These are phyloP conservation scores for Hystrix cristata DNA, from an alignment of 2,113 vertebrate species.

Conservation along the genomic window DNA sequence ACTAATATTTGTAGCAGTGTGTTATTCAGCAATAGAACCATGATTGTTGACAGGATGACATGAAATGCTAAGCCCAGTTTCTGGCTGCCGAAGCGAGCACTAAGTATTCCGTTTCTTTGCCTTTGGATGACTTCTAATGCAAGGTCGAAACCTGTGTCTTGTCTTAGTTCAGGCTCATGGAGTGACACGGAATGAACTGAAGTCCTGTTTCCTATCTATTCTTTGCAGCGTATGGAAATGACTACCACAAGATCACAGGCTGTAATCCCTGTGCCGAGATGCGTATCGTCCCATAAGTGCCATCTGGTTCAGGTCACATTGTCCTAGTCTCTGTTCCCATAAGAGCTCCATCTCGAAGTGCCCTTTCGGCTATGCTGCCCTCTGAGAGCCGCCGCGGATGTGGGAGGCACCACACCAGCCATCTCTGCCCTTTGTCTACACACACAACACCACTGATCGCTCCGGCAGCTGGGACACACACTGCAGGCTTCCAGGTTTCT, in stretches of 20 bases:
- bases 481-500: neutral
- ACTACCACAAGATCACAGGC: neutral
- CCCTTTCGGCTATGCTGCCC: neutral
- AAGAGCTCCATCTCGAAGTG: neutral
- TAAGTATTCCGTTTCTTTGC: neutral
- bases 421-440: neutral
- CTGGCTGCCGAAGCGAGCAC: neutral
- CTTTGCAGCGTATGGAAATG: neutral
- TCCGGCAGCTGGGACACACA: too few relatives aligned
- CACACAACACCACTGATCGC: rapidly evolving
- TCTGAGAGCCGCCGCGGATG: neutral
- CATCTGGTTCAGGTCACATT: neutral
- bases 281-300: too few relatives aligned
- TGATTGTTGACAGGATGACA: neutral
- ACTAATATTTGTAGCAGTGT: neutral
- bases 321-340: neutral
- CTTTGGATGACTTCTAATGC: neutral
- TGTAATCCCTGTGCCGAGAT: too few relatives aligned
- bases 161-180: neutral
- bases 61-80: neutral
- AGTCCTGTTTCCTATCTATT: neutral
- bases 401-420: neutral
- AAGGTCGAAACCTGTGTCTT: constrained; percentile 1
- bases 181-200: neutral
- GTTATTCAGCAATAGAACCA: neutral